A percentile compares a stretch with the other conserved stretches of the same genome.
phyloP scores from a whole-genome alignment of 2,797 vertebrate species.

The Australoheros facetus region DNA sequence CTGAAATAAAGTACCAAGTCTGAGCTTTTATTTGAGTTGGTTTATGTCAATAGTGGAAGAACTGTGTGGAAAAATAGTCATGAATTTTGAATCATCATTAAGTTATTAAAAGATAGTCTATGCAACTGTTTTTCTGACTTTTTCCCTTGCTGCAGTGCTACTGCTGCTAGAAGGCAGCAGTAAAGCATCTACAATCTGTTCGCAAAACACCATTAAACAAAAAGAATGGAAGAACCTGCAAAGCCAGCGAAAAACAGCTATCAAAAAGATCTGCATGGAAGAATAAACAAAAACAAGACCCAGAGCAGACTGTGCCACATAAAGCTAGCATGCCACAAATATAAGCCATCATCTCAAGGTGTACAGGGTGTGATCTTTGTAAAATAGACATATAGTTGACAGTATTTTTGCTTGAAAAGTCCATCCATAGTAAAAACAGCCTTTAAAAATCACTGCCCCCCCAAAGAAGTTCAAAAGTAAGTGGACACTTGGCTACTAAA shows the following conservation, averaged over 20 bases:
- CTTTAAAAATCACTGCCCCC: not conserved
- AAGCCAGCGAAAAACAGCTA: not conserved
- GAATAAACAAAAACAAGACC: not conserved
- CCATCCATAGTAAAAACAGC: not conserved
- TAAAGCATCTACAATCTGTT: not conserved
- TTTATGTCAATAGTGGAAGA: not conserved
- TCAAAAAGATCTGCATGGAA: not conserved
- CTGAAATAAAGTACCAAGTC: not conserved
- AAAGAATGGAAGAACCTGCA: not conserved
- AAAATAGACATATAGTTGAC: not conserved
- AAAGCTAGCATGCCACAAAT: not conserved
- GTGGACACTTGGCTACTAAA: not conserved
- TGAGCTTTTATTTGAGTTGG: not conserved
- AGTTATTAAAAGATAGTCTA: not conserved
- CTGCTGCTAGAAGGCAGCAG: not conserved
- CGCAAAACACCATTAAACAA: not conserved
- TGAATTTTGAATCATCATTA: not conserved
- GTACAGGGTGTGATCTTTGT: no score
- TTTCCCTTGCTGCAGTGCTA: not conserved
- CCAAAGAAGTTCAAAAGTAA: not conserved
- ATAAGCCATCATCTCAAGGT: not conserved
- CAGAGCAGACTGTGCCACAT: not conserved
- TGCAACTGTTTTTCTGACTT: not conserved
- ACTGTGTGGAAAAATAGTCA: not conserved
- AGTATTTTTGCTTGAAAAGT: not conserved